Base-by-base conservation (phyloP, 2,888 invertebrate species). In the Caenorhabditis virilis region DNA sequence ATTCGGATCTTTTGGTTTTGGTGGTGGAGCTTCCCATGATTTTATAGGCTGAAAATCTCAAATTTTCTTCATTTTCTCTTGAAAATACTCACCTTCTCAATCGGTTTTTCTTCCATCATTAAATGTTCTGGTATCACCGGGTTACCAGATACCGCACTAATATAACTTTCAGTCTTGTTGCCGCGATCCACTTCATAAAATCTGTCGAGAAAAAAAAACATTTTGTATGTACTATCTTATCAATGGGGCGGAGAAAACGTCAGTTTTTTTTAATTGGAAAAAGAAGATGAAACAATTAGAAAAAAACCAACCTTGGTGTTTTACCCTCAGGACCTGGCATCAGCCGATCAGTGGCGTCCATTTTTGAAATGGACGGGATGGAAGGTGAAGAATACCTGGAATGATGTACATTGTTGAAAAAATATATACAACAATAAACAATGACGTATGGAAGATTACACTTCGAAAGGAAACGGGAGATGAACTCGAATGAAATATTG, bases 151-250 rank as follows among this genome's bases (percentile, higher is more conserved):
- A 78, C 72, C 2, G 81, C 81, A 45, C 73, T 72, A 46, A 81
- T 78, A 49, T 81, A 81, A 26, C 69, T 69, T 45, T 81, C 79
- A 30, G 79, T 79, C 53, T 82, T 80, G 61, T 76, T 68, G 15
- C 80, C 80, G 6, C 76, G 59, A 43, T 80, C 79, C 7, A 80
- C 76, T 50, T 72, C 66, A 49, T 66, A 69, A 41, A 63, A 63
- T 30, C 63, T 27, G 45, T n/a, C n/a, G n/a, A 26, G 25, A 45
- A 45, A 27, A n/a, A n/a, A n/a, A n/a, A n/a, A n/a, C n/a, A n/a
- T n/a, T 23, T 6, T 45, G 9, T 22, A 45, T 15, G 6, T 27
- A 15, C n/a, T 15, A 7, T 46, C 16, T 35, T 56, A 36, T 54
- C 54, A 39, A 22, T 20, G 4, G 22, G 18, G n/a, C n/a, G n/a